Percentiles rank a stretch among this genome's conserved stretches.
Conservation (phyloP, 2,888 invertebrate genomes). For the Apeira syringaria region DNA sequence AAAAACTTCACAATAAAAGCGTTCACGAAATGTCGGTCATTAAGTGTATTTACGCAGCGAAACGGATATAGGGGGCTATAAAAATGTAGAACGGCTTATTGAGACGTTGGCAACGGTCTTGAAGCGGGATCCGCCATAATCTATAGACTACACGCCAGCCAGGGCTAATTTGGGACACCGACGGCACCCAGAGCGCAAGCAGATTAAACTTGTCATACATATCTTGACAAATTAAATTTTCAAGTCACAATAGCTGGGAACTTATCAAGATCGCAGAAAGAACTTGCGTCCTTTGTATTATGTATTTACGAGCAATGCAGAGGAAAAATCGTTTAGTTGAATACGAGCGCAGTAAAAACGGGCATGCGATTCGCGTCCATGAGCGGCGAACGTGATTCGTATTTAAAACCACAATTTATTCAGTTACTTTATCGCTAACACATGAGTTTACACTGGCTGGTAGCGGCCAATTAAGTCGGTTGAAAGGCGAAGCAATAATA, state of each 20-base stretch:
- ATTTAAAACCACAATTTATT: slow-evolving; percentile 66
- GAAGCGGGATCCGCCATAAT: slow-evolving; percentile 59
- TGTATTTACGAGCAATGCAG: slow-evolving; percentile 56
- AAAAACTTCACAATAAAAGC: slow-evolving; percentile 82
- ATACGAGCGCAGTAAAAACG: slow-evolving; percentile 61
- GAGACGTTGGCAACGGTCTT: slow-evolving; percentile 75
- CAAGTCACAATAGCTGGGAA: slow-evolving; percentile 52
- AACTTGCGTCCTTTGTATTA: slow-evolving; percentile 58
- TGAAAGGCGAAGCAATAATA: slow-evolving; percentile 71
- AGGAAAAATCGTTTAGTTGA: slow-evolving; percentile 67
- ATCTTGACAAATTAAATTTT: slow-evolving; percentile 65
- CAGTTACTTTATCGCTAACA: slow-evolving; percentile 67
- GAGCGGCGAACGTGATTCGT: slow-evolving; percentile 56
- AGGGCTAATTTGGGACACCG: slow-evolving; percentile 57
- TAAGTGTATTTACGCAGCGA: slow-evolving; percentile 81
- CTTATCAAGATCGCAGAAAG: slow-evolving; percentile 67
- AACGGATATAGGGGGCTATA: slow-evolving; percentile 78
- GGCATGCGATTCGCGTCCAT: slow-evolving; percentile 57
- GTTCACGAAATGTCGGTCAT: slow-evolving; percentile 81
- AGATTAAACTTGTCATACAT: slow-evolving; percentile 54
- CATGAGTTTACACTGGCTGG: slow-evolving; percentile 66
- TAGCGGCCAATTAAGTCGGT: slow-evolving; percentile 71
- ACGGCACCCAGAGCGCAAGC: slow-evolving; percentile 38
- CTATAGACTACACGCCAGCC: slow-evolving; percentile 50
- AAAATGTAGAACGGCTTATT: slow-evolving; percentile 78